phyloP scores from a whole-genome alignment of 2,113 vertebrate species.

The Callocephalon fimbriatum region DNA sequence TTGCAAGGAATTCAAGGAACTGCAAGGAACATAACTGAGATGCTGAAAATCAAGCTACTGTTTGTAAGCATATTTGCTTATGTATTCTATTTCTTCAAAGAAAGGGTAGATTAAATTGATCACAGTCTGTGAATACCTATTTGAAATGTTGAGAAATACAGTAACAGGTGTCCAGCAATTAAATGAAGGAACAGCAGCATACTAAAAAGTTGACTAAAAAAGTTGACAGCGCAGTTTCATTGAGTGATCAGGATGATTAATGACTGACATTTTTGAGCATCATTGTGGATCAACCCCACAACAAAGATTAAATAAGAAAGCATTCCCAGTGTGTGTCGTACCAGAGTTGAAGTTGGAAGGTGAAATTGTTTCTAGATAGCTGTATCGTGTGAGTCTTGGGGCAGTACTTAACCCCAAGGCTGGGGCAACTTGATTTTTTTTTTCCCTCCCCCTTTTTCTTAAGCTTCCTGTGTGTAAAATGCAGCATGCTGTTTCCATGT shows the following conservation, averaged over 20 bases:
- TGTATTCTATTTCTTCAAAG: not conserved
- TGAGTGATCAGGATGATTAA: not conserved
- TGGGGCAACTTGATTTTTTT: accelerated
- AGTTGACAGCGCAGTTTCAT: not conserved
- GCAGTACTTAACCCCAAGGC: not conserved
- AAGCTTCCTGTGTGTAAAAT: not conserved
- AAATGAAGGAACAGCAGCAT: not conserved
- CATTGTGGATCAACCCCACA: not conserved
- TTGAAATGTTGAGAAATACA: not conserved
- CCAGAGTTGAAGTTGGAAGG: not conserved
- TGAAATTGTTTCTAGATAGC: not conserved
- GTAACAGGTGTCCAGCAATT: not conserved
- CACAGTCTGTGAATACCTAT: not conserved
- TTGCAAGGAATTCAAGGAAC: not conserved
- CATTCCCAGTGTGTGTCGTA: accelerated
- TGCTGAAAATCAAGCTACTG: not conserved
- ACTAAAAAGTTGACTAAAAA: not conserved
- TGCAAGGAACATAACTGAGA: not conserved
- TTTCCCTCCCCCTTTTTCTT: accelerated
- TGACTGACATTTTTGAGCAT: not conserved
- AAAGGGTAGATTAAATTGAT: not conserved
- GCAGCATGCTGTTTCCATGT: not conserved
- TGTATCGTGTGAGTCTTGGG: not conserved
- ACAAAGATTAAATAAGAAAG: not conserved
- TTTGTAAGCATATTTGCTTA: not conserved